A percentile compares a stretch with the other conserved stretches of the same genome.
These are phyloP conservation scores for Antigone vipio DNA, from an alignment of 2,113 vertebrate genomes.

Conservation along the genomic window DNA sequence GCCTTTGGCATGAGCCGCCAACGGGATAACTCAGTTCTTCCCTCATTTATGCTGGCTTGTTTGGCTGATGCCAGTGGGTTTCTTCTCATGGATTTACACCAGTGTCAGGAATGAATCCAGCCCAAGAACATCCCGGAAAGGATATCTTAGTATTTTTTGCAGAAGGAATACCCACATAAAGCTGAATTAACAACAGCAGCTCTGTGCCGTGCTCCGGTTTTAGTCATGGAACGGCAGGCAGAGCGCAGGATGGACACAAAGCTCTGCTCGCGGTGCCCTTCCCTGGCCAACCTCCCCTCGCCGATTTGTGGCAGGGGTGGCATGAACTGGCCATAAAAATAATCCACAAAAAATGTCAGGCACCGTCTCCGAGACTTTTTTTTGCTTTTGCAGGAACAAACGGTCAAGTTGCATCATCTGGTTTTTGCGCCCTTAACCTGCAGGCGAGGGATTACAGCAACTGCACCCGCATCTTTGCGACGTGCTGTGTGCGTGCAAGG, in stretches of 20 bases:
- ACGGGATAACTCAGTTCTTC: not conserved
- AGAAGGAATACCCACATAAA: not conserved
- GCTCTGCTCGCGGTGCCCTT: accelerated
- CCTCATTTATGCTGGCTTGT: not conserved
- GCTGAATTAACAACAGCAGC: not conserved
- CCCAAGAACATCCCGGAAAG: not conserved
- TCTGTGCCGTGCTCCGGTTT: not conserved
- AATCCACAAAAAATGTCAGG: not conserved
- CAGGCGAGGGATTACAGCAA: not conserved
- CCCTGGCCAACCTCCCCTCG: not conserved
- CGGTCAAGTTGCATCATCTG: not conserved
- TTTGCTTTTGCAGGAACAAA: not conserved
- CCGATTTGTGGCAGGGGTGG: not conserved
- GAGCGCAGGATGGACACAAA: not conserved
- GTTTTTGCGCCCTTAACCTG: not conserved
- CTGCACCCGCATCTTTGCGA: not conserved
- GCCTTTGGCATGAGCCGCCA: not conserved
- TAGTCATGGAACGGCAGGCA: not conserved
- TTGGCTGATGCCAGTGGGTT: not conserved
- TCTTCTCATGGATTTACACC: not conserved
- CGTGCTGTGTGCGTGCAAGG: accelerated
- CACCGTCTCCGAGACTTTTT: not conserved
- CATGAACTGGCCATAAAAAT: not conserved
- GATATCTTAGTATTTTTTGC: not conserved
- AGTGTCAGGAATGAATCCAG: not conserved